phyloP scores from a whole-genome alignment of 2,888 invertebrate genomes.

The Asteroscopus sphinx region DNA sequence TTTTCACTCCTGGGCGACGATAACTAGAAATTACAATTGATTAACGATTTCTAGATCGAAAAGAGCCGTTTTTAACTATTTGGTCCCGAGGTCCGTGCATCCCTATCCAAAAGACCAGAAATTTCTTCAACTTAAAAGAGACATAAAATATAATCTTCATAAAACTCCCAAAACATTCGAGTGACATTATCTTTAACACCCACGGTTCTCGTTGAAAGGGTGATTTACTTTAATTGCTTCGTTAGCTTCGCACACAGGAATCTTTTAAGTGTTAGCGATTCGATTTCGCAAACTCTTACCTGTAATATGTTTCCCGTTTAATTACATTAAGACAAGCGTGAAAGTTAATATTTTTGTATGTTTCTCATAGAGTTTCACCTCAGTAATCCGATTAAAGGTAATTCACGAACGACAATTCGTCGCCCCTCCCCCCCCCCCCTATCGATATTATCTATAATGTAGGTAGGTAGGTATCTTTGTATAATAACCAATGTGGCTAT shows the following conservation, averaged over 20 bases:
- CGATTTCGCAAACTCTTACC: conserved; percentile 47
- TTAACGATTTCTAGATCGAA: too few species aligned
- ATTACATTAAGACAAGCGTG: conserved; percentile 20
- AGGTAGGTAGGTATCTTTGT: too few species aligned
- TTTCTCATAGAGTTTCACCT: conserved; percentile 28
- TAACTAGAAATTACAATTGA: too few species aligned
- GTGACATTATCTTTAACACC: neutral
- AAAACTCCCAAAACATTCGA: neutral
- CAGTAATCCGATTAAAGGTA: neutral
- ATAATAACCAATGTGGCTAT: too few species aligned
- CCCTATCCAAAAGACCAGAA: neutral
- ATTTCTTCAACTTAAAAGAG: neutral
- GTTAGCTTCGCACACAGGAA: conserved; percentile 21
- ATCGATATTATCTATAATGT: too few species aligned
- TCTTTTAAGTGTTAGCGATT: conserved; percentile 32
- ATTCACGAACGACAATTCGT: too few species aligned
- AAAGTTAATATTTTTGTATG: conserved; percentile 29
- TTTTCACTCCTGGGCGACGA: too few species aligned
- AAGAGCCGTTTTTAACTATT: neutral
- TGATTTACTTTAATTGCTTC: conserved; percentile 28
- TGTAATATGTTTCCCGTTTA: conserved; percentile 30
- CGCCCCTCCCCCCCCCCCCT: too few species aligned
- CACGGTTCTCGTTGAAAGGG: conserved; percentile 11
- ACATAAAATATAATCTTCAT: neutral
- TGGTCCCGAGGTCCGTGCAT: neutral